These are phyloP conservation scores for Bradysia coprophila DNA, from an alignment of 1,140 invertebrate species.

Conservation along the genomic window DNA sequence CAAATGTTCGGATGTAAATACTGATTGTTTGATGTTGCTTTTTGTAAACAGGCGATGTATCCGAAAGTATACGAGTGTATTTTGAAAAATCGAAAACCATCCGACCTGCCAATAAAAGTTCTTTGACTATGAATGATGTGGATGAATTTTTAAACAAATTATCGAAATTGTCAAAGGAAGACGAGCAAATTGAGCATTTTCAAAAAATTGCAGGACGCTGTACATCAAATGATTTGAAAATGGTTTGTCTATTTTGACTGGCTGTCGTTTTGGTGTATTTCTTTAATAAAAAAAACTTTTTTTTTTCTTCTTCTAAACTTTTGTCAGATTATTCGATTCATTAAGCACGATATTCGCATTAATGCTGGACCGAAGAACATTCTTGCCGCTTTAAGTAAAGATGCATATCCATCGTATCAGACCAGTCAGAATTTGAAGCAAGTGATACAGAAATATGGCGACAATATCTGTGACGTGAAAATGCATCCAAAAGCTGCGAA, in stretches of 20 bases:
- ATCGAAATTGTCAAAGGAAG: slow-evolving; percentile 62
- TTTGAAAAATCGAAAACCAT: slow-evolving; percentile 45
- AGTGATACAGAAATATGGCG: slow-evolving; percentile 34
- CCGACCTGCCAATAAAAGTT: slow-evolving; percentile 45
- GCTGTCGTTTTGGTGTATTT: neutral
- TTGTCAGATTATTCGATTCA: slow-evolving; percentile 49
- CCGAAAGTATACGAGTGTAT: slow-evolving; percentile 67
- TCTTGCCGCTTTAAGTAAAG: slow-evolving; percentile 62
- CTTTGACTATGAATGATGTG: slow-evolving; percentile 56
- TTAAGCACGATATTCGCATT: slow-evolving; percentile 82
- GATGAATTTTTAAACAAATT: slow-evolving; percentile 55
- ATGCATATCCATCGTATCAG: slow-evolving; percentile 78
- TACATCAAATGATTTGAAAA: slow-evolving; percentile 69
- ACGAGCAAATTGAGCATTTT: slow-evolving; percentile 66
- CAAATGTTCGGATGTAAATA: neutral
- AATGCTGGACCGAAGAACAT: slow-evolving; percentile 85
- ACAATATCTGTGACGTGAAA: slow-evolving; percentile 2
- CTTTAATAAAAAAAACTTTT: neutral
- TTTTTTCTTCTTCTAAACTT: neutral
- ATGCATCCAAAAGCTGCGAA: too few relatives aligned
- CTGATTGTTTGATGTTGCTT: neutral
- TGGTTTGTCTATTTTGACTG: slow-evolving; percentile 14
- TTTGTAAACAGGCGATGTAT: slow-evolving; percentile 49
- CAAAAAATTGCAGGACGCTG: slow-evolving; percentile 55
- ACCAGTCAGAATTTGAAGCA: slow-evolving; percentile 55